Evolutionary conservation across 2,797 vertebrate species (phyloP).

Genomic region (Esox lucius): DNA sequence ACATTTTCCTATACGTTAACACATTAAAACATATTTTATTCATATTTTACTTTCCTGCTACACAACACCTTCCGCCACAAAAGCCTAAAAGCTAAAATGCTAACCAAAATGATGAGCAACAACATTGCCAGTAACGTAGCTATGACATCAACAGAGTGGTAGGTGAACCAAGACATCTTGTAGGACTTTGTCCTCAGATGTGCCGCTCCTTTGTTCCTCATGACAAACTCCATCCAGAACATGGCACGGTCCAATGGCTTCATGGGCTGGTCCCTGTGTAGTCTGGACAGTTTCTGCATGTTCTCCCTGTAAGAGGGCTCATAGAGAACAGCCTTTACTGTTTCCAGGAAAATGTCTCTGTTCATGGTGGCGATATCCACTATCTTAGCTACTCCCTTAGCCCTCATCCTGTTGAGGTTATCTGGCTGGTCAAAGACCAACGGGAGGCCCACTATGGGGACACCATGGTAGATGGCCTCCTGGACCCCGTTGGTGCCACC

Average conservation of each 20-base stretch:
- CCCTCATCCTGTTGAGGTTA: slow-evolving; percentile 61
- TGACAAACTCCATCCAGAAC: slow-evolving; percentile 72
- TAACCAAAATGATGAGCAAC: slow-evolving; percentile 10
- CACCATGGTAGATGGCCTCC: slow-evolving; percentile 64
- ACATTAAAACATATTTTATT: slow-evolving; percentile 35
- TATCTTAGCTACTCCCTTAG: slow-evolving; percentile 61
- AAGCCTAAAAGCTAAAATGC: slow-evolving; percentile 23
- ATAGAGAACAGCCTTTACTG: slow-evolving; percentile 55
- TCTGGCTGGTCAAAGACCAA: slow-evolving; percentile 64
- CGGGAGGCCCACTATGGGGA: slow-evolving; percentile 62
- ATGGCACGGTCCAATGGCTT: slow-evolving; percentile 60
- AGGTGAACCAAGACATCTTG: slow-evolving; percentile 58
- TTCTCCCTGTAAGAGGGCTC: slow-evolving; percentile 57
- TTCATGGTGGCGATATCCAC: slow-evolving; percentile 54
- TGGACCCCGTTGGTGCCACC: slow-evolving; percentile 67
- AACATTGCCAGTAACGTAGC: slow-evolving; percentile 41
- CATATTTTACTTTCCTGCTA: slow-evolving; percentile 51
- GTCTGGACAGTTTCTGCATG: slow-evolving; percentile 62
- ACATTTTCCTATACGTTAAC: too few relatives aligned
- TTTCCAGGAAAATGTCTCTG: slow-evolving; percentile 56
- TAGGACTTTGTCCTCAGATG: slow-evolving; percentile 63
- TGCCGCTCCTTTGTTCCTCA: slow-evolving; percentile 62
- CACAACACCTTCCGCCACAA: slow-evolving; percentile 41
- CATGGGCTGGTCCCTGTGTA: slow-evolving; percentile 63
- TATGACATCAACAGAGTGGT: slow-evolving; percentile 55